Evolutionary conservation across 2,113 vertebrate species (phyloP).

Genomic region (Chrysemys picta): DNA sequence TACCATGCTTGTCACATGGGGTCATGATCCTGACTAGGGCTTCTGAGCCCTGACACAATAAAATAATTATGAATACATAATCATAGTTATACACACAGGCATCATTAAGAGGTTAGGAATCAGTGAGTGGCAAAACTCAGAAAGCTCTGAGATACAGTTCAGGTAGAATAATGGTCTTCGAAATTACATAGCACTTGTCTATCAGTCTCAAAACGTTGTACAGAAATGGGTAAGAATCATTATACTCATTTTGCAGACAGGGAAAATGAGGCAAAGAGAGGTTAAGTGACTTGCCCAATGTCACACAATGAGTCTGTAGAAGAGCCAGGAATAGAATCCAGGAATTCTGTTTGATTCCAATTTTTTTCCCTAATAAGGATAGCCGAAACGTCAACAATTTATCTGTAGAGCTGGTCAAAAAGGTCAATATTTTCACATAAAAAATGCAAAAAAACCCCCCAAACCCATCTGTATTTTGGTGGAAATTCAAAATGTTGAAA

Average conservation of each 20-base stretch:
- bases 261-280: not conserved
- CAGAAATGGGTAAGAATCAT: not conserved
- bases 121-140: not conserved
- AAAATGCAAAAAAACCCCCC: not conserved
- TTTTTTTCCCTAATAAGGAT: not conserved
- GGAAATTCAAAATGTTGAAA: constrained; percentile 23
- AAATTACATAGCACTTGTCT: not conserved
- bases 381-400: not conserved
- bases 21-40: not conserved
- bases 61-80: not conserved
- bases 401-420: not conserved
- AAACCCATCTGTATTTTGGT: not conserved
- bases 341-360: not conserved
- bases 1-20: not conserved
- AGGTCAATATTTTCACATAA: not conserved
- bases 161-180: not conserved
- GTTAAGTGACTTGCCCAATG: not conserved
- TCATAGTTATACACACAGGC: not conserved
- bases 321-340: not conserved
- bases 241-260: not conserved
- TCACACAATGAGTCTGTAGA: not conserved
- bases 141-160: not conserved
- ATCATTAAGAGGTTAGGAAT: not conserved
- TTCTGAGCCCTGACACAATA: not conserved
- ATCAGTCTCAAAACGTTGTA: not conserved